Percentiles rank a stretch among this genome's conserved stretches.
phyloP scores from a whole-genome alignment of 2,888 invertebrate species.

The Cosmia pyralina region DNA sequence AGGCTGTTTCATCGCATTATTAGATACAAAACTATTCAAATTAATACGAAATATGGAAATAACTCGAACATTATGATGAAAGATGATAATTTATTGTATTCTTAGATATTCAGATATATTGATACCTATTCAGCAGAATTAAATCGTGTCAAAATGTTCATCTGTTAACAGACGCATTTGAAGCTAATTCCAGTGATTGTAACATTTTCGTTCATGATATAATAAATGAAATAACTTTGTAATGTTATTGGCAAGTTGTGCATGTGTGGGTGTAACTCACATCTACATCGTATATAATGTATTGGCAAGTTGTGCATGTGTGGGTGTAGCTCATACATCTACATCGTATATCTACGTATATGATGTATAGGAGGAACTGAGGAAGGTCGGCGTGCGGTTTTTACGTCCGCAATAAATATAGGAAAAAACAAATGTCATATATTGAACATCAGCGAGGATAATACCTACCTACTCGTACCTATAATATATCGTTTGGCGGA shows the following conservation, averaged over 20 bases:
- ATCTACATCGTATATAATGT: background rate
- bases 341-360: background rate
- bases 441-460: slow-evolving; percentile 13
- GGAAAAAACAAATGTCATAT: slow-evolving; percentile 39
- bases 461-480: too few species aligned
- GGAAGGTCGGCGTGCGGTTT: slow-evolving; percentile 48
- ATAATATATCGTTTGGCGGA: background rate
- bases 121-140: background rate
- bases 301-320: slow-evolving; percentile 8
- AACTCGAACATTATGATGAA: slow-evolving; percentile 7
- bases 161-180: background rate
- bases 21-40: background rate
- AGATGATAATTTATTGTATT: slow-evolving; percentile 2
- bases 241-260: background rate
- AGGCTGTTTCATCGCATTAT: background rate
- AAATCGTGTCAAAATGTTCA: slow-evolving; percentile 2
- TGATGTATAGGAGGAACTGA: background rate
- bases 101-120: background rate
- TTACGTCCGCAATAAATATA: slow-evolving; percentile 16
- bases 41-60: background rate
- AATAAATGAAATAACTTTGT: slow-evolving; percentile 13
- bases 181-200: slow-evolving; percentile 14
- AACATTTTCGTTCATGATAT: slow-evolving; percentile 20
- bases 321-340: slow-evolving; percentile 18
- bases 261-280: slow-evolving; percentile 27